These are phyloP conservation scores for Drosophila neocordata DNA, from an alignment of 1,140 invertebrate genomes.

Conservation along the genomic window DNA sequence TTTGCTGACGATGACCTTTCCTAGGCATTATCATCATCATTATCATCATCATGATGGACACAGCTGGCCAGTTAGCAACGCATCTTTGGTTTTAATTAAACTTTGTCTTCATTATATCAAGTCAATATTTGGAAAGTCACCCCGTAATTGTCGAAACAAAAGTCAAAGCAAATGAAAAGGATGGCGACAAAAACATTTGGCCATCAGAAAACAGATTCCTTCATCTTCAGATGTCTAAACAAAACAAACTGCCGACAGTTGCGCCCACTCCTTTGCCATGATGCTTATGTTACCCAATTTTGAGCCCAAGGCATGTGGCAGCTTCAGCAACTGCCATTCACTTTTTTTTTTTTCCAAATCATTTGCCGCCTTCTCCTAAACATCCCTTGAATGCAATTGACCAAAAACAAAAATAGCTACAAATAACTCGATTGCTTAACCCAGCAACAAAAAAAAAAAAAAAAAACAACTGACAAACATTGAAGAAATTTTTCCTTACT, in stretches of 20 bases:
- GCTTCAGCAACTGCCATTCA: slow-evolving; percentile 69
- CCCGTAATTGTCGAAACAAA: slow-evolving; percentile 37
- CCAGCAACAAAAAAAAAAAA: slow-evolving; percentile 14
- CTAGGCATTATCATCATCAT: slow-evolving; percentile 11
- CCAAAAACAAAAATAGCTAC: slow-evolving; percentile 36
- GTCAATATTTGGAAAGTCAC: slow-evolving; percentile 17
- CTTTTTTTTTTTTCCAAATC: slow-evolving; percentile 72
- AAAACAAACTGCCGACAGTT: slow-evolving; percentile 37
- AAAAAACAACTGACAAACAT: neutral
- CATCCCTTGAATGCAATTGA: slow-evolving; percentile 54
- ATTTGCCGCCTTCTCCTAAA: slow-evolving; percentile 29
- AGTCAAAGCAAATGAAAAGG: neutral
- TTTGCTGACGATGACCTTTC: slow-evolving; percentile 53
- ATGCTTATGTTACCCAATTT: slow-evolving; percentile 62
- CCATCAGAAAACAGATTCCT: slow-evolving; percentile 33
- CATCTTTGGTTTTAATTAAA: slow-evolving; percentile 20
- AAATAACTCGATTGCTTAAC: slow-evolving; percentile 58
- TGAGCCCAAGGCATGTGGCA: slow-evolving; percentile 46
- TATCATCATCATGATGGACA: slow-evolving; percentile 1
- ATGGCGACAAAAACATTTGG: slow-evolving; percentile 20
- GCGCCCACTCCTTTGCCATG: slow-evolving; percentile 47
- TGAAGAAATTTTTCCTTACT: slow-evolving; percentile 28
- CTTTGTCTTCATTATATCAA: slow-evolving; percentile 4
- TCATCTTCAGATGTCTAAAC: neutral
- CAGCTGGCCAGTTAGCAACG: slow-evolving; percentile 29